Percentiles rank a stretch among this genome's conserved stretches.
These are phyloP conservation scores for Nomada ruficornis DNA, from an alignment of 2,888 invertebrate genomes.

Conservation along the genomic window DNA sequence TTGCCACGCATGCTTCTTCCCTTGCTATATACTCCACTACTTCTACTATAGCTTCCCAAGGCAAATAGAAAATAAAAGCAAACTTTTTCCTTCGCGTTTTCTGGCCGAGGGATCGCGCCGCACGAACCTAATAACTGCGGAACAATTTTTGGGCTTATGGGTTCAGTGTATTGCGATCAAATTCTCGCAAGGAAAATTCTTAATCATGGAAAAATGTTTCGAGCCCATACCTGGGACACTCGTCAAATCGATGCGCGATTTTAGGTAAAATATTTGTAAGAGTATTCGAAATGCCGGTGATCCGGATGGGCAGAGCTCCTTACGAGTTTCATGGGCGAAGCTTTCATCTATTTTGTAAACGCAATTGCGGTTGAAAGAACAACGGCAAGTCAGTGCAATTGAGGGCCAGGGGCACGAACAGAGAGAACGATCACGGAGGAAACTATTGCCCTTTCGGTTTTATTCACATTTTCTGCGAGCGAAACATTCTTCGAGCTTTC, in stretches of 20 bases:
- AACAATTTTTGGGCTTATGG: no score
- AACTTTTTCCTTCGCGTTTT: conserved; percentile 23
- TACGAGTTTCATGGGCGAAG: conserved; percentile 64
- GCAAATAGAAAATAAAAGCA: conserved; percentile 30
- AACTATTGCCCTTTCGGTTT: conserved; percentile 45
- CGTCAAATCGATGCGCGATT: no score
- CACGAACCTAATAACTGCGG: conserved; percentile 15
- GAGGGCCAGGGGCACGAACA: background rate
- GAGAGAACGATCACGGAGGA: conserved; percentile 23
- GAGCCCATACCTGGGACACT: no score
- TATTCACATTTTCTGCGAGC: conserved; percentile 66
- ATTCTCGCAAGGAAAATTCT: no score
- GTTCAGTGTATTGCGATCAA: no score
- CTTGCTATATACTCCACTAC: background rate
- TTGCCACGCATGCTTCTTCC: conserved; percentile 24
- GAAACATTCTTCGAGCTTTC: conserved; percentile 40
- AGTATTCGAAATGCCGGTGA: no score
- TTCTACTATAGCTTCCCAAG: background rate
- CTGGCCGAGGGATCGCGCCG: background rate
- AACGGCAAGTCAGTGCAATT: conserved; percentile 3
- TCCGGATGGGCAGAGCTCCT: conserved; percentile 45
- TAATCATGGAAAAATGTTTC: no score
- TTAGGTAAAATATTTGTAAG: no score
- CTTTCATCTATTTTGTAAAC: conserved; percentile 61
- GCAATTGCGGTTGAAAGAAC: conserved; percentile 19